These are phyloP conservation scores for Solenodon paradoxus DNA, from an alignment of 2,113 vertebrate species.

Conservation along the genomic window DNA sequence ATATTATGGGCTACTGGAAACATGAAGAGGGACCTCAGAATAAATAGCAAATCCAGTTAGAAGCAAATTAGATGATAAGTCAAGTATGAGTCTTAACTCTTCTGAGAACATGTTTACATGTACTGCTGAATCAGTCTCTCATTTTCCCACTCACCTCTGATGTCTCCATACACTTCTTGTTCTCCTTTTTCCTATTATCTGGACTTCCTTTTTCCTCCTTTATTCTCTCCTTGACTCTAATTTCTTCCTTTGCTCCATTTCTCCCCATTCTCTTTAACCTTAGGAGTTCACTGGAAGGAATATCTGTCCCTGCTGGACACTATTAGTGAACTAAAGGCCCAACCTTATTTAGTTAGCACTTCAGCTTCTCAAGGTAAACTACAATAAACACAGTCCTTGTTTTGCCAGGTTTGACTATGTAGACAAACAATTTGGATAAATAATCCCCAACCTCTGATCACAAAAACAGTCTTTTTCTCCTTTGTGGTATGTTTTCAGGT, in stretches of 20 bases:
- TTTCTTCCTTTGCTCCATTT: background rate
- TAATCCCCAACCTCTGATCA: background rate
- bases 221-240: background rate
- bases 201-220: background rate
- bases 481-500: conserved; percentile 47
- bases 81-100: background rate
- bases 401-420: conserved; percentile 19
- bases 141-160: background rate
- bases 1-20: conserved; percentile 1
- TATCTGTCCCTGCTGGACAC: background rate
- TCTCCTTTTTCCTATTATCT: background rate
- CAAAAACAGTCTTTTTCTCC: conserved; percentile 4
- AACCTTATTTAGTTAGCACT: background rate
- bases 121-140: background rate
- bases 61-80: background rate
- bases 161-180: background rate
- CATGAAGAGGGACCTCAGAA: background rate
- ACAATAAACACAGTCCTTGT: background rate
- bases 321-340: too few relatives aligned
- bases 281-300: background rate
- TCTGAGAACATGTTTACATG: background rate
- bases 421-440: conserved; percentile 49
- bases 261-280: background rate
- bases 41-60: background rate
- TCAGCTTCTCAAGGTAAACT: background rate